phyloP scores from a whole-genome alignment of 2,797 vertebrate genomes.

The Pseudotriccus pelzelni region DNA sequence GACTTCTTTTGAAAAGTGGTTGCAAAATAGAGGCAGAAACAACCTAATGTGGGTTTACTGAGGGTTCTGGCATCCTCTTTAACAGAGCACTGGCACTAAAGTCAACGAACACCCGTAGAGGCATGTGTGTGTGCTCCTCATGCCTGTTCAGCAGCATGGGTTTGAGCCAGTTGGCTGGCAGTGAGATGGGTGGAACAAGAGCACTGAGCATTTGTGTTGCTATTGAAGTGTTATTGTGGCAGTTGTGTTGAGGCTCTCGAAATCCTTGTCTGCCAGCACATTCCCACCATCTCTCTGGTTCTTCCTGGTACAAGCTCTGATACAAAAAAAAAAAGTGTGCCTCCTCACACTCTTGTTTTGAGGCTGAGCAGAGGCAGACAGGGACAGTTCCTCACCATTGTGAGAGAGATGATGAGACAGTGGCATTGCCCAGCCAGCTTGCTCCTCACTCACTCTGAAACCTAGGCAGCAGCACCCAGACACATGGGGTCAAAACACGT shows the following conservation, averaged over 20 bases:
- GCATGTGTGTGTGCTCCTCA: accelerated
- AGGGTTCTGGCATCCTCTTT: not conserved
- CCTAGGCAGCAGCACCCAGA: not conserved
- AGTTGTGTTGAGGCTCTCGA: not conserved
- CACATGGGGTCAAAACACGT: accelerated
- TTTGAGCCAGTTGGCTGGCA: not conserved
- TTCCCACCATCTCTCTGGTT: not conserved
- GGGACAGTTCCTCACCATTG: not conserved
- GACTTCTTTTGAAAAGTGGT: not conserved
- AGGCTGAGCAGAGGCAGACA: not conserved
- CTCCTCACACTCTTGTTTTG: not conserved
- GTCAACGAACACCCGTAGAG: accelerated
- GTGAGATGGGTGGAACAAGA: not conserved
- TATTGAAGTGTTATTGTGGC: not conserved
- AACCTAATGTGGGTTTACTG: not conserved
- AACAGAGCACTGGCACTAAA: not conserved
- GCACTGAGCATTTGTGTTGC: not conserved
- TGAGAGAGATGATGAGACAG: not conserved
- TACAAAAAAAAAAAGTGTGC: not conserved
- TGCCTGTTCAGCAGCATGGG: not conserved
- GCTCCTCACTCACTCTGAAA: not conserved
- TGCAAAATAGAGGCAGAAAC: not conserved
- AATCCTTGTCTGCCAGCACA: not conserved
- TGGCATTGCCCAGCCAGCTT: not conserved
- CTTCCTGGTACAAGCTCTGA: not conserved